Evolutionary conservation across 23 tunicate genomes (phyloP).

Genomic region (Diplosoma virens): DNA sequence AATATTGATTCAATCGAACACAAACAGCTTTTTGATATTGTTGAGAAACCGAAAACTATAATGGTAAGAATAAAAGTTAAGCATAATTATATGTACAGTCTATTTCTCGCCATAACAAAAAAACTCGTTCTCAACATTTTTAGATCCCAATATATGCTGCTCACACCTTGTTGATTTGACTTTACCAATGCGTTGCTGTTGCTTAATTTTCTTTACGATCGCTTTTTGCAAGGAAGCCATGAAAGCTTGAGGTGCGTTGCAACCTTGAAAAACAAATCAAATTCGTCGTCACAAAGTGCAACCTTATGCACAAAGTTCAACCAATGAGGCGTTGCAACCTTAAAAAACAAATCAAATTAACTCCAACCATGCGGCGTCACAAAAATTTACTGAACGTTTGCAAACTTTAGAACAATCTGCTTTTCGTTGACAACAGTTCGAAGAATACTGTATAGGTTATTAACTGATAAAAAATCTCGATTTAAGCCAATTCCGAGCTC

Average conservation of each 20-base stretch:
- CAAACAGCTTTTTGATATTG: no score
- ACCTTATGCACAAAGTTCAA: background rate
- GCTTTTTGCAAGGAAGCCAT: conserved; percentile 10
- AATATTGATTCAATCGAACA: no score
- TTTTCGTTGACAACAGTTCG: no score
- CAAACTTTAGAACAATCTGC: background rate
- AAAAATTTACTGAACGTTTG: background rate
- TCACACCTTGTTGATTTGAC: background rate
- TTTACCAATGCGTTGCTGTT: background rate
- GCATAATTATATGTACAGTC: no score
- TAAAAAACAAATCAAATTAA: background rate
- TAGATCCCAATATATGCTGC: background rate
- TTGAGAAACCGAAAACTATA: no score
- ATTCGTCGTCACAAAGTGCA: no score
- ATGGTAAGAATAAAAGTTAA: no score
- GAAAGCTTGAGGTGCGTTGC: conserved; percentile 15
- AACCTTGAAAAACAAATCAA: conserved; percentile 12
- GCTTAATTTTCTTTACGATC: conserved; percentile 5
- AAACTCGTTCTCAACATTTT: background rate
- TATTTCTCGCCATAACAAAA: no score
- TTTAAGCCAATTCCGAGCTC: no score
- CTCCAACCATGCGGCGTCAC: background rate
- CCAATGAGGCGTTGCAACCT: background rate
- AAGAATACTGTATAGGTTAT: no score
- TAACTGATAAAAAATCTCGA: no score